Conservation (phyloP, 2,888 invertebrate genomes). For the Sycophila texana region DNA sequence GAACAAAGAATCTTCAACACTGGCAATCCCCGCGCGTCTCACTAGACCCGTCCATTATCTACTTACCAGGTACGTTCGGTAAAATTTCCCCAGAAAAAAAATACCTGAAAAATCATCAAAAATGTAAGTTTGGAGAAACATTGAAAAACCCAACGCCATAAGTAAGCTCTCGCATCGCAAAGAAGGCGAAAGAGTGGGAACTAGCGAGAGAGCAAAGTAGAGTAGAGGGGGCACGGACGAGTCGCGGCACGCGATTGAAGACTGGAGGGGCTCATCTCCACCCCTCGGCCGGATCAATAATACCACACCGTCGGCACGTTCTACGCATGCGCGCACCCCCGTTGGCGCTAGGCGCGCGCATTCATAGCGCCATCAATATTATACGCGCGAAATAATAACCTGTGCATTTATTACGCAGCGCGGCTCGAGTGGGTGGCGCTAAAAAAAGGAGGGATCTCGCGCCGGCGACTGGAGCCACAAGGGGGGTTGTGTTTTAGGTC, state of each 20-base stretch:
- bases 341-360: slow-evolving; percentile 64
- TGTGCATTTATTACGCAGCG: slow-evolving; percentile 70
- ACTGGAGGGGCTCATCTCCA: slow-evolving; percentile 57
- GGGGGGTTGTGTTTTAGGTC: slow-evolving; percentile 7
- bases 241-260: slow-evolving; percentile 66
- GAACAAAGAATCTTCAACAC: neutral
- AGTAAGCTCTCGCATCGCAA: neutral
- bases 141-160: no score
- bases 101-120: neutral
- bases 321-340: slow-evolving; percentile 67
- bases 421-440: slow-evolving; percentile 30
- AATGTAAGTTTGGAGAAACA: no score
- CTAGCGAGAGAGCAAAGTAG: neutral
- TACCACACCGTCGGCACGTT: slow-evolving; percentile 64
- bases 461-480: no score
- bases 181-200: slow-evolving; percentile 25
- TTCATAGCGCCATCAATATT: slow-evolving; percentile 75
- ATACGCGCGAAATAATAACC: slow-evolving; percentile 75
- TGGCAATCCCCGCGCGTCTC: neutral
- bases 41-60: slow-evolving; percentile 1
- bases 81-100: neutral
- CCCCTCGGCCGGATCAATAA: slow-evolving; percentile 72
- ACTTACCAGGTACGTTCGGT: neutral
- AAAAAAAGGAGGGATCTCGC: slow-evolving; percentile 35
- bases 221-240: neutral